phyloP scores from a whole-genome alignment of 2,888 invertebrate genomes.

The Halictus ligatus region DNA sequence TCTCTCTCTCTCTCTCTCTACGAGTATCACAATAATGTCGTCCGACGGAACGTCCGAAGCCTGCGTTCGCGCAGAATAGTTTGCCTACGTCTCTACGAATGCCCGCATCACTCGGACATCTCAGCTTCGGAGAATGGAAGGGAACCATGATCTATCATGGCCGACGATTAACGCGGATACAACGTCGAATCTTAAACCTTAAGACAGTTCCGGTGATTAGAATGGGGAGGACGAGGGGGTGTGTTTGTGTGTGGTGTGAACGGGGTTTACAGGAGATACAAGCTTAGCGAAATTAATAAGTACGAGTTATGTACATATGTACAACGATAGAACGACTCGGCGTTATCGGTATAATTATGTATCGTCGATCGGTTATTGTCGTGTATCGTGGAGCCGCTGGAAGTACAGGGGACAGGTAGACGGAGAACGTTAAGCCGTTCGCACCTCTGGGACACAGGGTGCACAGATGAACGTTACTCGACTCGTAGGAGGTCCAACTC shows the following conservation, averaged over 20 bases:
- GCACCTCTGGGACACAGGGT: background rate
- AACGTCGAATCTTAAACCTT: conserved; percentile 55
- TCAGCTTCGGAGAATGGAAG: conserved; percentile 17
- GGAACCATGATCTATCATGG: conserved; percentile 4
- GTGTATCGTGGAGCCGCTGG: conserved; percentile 40
- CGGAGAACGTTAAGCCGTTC: conserved; percentile 23
- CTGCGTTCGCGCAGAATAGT: conserved; percentile 50
- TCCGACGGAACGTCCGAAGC: conserved; percentile 72
- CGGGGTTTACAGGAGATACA: conserved; percentile 63
- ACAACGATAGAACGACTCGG: conserved; percentile 81
- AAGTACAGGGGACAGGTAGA: background rate
- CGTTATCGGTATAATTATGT: conserved; percentile 77
- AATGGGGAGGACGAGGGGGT: conserved; percentile 32
- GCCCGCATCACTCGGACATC: background rate
- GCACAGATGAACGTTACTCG: background rate
- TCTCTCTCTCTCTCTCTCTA: conserved; percentile 43
- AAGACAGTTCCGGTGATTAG: conserved; percentile 35
- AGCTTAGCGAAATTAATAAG: conserved; percentile 83
- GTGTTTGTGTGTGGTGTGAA: conserved; percentile 33
- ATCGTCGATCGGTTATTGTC: conserved; percentile 76
- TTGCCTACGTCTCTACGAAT: conserved; percentile 29
- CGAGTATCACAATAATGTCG: conserved; percentile 75
- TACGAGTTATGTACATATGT: conserved; percentile 84
- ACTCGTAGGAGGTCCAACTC: background rate
- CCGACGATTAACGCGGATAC: conserved; percentile 48